Percentiles rank a stretch among this genome's conserved stretches.
phyloP scores from a whole-genome alignment of 2,797 vertebrate species.

The Pantherophis alleghaniensis region DNA sequence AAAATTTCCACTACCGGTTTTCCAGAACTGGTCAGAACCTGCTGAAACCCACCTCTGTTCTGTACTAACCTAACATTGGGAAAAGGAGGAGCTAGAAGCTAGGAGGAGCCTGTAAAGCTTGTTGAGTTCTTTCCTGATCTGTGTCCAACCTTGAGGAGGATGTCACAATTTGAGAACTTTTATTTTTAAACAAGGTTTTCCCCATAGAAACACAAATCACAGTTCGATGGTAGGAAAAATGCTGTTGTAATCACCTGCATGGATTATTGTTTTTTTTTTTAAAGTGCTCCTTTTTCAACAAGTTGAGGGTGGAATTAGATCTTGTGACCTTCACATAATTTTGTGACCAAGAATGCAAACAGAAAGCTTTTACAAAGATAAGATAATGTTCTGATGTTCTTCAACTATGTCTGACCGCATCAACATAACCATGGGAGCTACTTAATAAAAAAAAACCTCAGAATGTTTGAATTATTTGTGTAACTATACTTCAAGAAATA shows the following conservation, averaged over 20 bases:
- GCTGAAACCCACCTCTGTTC: too few species aligned
- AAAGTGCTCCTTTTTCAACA: background rate
- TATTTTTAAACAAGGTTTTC: background rate
- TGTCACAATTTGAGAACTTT: too few species aligned
- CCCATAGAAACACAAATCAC: background rate
- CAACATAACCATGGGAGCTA: background rate
- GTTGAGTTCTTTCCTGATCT: background rate
- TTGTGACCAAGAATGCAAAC: background rate
- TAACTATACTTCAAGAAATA: constrained; percentile 20
- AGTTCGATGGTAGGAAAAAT: background rate
- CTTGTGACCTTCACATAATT: background rate
- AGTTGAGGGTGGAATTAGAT: background rate
- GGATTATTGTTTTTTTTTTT: background rate
- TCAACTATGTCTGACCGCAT: background rate
- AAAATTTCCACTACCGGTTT: too few species aligned
- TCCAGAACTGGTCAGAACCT: too few species aligned
- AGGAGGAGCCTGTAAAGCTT: background rate
- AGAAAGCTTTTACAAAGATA: background rate
- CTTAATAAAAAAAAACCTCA: background rate
- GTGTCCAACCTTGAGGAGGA: background rate
- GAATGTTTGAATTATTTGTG: background rate
- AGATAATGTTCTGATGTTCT: background rate
- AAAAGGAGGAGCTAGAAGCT: background rate
- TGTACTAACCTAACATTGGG: too few species aligned
- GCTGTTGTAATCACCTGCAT: background rate